Percentiles rank a stretch among this genome's conserved stretches.
phyloP scores from a whole-genome alignment of 2,797 vertebrate species.

The Gadopsis bispinosus region DNA sequence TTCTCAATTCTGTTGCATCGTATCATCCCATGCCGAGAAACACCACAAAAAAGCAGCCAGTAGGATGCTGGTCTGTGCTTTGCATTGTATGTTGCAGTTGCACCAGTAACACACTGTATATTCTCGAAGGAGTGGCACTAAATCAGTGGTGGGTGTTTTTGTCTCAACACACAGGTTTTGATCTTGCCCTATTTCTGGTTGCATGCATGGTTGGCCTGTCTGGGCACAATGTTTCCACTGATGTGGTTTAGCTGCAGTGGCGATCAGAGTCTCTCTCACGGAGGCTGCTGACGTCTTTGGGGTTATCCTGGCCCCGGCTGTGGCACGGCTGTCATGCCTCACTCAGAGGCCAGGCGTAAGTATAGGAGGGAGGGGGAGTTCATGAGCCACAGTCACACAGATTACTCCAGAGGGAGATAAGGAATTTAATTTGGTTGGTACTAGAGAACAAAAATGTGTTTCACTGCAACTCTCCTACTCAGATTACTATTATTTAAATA shows the following conservation, averaged over 20 bases:
- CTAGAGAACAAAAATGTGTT: constrained; percentile 29
- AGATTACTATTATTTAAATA: constrained; percentile 27
- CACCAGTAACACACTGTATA: constrained; percentile 15
- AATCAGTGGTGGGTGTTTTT: constrained; percentile 41
- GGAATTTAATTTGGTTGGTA: constrained; percentile 71
- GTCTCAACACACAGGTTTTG: constrained; percentile 53
- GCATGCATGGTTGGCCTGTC: constrained; percentile 62
- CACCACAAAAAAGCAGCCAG: not conserved
- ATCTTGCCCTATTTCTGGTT: constrained; percentile 69
- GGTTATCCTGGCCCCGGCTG: constrained; percentile 77
- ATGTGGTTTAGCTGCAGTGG: constrained; percentile 72
- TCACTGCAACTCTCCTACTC: constrained; percentile 35
- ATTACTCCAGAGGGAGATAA: constrained; percentile 73
- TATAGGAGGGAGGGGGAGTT: constrained; percentile 50
- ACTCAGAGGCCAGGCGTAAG: constrained; percentile 73
- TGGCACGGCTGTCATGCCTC: constrained; percentile 78
- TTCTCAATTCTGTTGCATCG: not conserved
- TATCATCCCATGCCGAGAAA: not conserved
- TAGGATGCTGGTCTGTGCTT: not conserved
- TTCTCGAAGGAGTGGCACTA: constrained; percentile 21
- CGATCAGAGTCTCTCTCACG: constrained; percentile 70
- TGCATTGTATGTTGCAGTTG: not conserved
- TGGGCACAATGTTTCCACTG: constrained; percentile 75
- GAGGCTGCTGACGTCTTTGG: constrained; percentile 81
- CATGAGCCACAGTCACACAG: constrained; percentile 64